Base-by-base conservation (phyloP, 2,797 vertebrate species). In the Crocodylus rhombifer region DNA sequence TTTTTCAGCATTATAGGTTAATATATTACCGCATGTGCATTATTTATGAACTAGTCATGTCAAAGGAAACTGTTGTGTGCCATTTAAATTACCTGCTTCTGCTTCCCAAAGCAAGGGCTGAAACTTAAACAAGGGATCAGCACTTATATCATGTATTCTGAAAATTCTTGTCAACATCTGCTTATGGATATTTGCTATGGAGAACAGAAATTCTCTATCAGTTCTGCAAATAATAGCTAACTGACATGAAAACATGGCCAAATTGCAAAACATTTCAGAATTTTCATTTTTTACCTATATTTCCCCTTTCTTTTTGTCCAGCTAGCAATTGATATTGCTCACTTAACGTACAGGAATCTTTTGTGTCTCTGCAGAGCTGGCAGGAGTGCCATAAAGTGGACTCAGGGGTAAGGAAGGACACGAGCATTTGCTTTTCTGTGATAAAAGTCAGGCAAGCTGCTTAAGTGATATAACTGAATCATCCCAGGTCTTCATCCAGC, bases 1-100 rank as follows among this genome's bases (percentile, higher is more conserved):
- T 25, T 18, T 13, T 17, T 81, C 21, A 42, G 26, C 2, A 23
- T 33, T 78, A 21, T 2, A 14, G 7, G 1, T 0, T 0, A 18
- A 55, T 85, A 14, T 8, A 36, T 23, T 17, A 18, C 12, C 55
- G 8, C 16, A 7, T 42, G 14, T 75, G 6, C 57, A n/a, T 25
- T 55, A 15, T 56, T 83, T 15, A 28, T 57, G 4, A 57, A 3
- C 14, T 20, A 84, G 15, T 16, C 15, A 73, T 79, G 42, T 28
- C 51, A 51, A 82, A 33, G 60, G 42, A 42, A 74, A 20, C 26
- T 11, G 42, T 51, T 51, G 42, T 51, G 42, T 51, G 42, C 42
- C 42, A 28, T 0, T 36, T 83, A 5, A 51, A 5, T 33, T 26
- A 61, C 42, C 2, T 56, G n/a, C 55, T 79, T 21, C 18, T 62